A percentile compares a stretch with the other conserved stretches of the same genome.
These are phyloP conservation scores for Apogon hyalosoma DNA, from an alignment of 2,797 vertebrate genomes.

Conservation along the genomic window DNA sequence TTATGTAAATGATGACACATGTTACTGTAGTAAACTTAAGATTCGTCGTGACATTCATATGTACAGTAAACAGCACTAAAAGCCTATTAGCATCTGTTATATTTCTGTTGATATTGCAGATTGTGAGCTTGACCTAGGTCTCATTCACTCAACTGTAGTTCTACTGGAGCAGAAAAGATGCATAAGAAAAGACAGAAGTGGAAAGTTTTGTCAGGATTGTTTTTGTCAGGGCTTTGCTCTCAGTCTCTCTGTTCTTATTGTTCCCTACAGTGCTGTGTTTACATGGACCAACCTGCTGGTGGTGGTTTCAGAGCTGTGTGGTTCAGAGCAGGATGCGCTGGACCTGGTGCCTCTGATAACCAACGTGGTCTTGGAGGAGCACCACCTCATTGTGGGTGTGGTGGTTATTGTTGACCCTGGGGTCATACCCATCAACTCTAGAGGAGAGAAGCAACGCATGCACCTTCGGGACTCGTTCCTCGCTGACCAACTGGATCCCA, in stretches of 20 bases:
- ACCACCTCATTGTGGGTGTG: conserved; percentile 96
- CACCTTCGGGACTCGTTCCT: conserved; percentile 98
- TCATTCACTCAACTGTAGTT: neutral
- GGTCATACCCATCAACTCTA: conserved; percentile 97
- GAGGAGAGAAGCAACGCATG: conserved; percentile 99
- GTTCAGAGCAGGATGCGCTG: conserved; percentile 97
- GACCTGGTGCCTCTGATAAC: conserved; percentile 97
- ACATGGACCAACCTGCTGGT: conserved; percentile 99
- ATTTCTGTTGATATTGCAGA: too few relatives aligned
- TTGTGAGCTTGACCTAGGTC: neutral
- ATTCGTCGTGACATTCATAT: too few relatives aligned
- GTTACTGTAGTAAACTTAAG: too few relatives aligned
- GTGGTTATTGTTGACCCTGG: conserved; percentile 98
- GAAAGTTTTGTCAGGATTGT: too few relatives aligned
- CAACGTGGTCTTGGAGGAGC: conserved; percentile 97
- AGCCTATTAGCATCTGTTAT: too few relatives aligned
- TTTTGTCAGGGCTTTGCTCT: neutral
- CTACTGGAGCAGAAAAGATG: too few relatives aligned
- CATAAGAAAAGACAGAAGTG: too few relatives aligned
- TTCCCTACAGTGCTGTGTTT: conserved; percentile 91
- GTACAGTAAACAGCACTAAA: too few relatives aligned
- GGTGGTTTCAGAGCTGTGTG: conserved; percentile 96
- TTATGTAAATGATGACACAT: too few relatives aligned
- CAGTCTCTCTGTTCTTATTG: neutral
- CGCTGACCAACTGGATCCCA: conserved; percentile 97